A percentile compares a stretch with the other conserved stretches of the same genome.
Conservation (phyloP, 2,113 vertebrate genomes). For the Platysteira castanea region DNA sequence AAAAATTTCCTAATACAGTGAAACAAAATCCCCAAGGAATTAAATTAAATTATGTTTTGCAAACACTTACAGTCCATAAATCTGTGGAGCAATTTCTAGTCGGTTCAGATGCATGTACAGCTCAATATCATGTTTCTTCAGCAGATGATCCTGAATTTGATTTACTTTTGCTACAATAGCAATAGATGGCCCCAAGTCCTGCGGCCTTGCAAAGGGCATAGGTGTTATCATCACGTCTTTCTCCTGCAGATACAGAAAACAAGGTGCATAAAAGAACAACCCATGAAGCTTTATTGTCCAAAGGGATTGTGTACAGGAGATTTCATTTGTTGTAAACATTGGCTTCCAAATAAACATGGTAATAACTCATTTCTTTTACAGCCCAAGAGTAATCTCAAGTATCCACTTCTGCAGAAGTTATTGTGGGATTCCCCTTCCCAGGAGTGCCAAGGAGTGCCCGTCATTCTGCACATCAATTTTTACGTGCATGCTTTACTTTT, state of each 20-base stretch:
- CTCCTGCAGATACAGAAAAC: constrained; percentile 73
- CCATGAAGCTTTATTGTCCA: not conserved
- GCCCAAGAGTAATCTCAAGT: not conserved
- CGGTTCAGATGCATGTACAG: constrained; percentile 97
- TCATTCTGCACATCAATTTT: not conserved
- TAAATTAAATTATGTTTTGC: not conserved
- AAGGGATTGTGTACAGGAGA: not conserved
- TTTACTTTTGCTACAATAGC: constrained; percentile 98
- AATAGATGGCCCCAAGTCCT: constrained; percentile 92
- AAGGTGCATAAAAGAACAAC: not conserved
- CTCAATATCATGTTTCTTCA: constrained; percentile 95
- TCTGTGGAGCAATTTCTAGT: constrained; percentile 96
- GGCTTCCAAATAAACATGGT: not conserved
- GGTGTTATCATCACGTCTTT: constrained; percentile 91
- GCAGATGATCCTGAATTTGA: constrained; percentile 94
- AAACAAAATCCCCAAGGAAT: not conserved
- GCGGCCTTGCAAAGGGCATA: constrained; percentile 93
- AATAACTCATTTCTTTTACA: not conserved
- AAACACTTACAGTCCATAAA: constrained; percentile 94
- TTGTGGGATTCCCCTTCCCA: not conserved
- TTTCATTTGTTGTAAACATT: not conserved
- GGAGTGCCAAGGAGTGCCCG: not conserved
- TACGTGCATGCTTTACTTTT: not conserved
- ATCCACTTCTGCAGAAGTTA: not conserved
- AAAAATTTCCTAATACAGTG: not conserved